Evolutionary conservation across 2,888 invertebrate genomes (phyloP).

Genomic region (Drosophila fungiperda): DNA sequence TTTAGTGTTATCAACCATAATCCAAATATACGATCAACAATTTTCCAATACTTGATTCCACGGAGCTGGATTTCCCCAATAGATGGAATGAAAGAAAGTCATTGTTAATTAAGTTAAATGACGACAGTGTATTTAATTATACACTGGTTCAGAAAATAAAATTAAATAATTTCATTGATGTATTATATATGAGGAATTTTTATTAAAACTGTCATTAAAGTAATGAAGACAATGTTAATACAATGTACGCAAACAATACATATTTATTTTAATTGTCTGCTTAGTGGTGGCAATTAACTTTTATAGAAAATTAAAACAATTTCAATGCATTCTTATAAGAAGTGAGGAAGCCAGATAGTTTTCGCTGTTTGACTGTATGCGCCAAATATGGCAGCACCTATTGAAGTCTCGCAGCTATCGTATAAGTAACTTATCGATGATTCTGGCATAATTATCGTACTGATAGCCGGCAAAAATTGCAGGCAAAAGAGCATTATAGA

Average conservation of each 20-base stretch:
- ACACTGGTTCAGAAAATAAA: neutral
- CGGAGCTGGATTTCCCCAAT: neutral
- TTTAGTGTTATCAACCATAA: neutral
- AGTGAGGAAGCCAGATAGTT: conserved; percentile 1
- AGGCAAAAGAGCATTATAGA: conserved; percentile 19
- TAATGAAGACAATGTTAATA: too few species aligned
- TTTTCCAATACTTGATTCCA: too few species aligned
- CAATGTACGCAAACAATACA: too few species aligned
- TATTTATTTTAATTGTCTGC: too few species aligned
- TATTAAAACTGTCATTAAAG: too few species aligned
- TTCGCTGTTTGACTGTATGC: too few species aligned
- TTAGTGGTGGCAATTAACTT: neutral
- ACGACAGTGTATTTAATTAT: neutral
- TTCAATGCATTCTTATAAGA: neutral
- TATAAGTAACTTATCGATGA: conserved; percentile 7
- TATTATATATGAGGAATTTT: neutral
- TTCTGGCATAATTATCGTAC: neutral
- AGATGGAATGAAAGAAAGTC: neutral
- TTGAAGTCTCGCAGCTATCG: conserved; percentile 1
- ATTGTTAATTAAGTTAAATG: neutral
- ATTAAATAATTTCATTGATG: neutral
- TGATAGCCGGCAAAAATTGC: conserved; percentile 53
- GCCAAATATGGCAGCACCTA: neutral
- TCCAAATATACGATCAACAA: neutral
- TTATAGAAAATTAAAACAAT: neutral